Evolutionary conservation across 1,140 invertebrate genomes (phyloP).

Genomic region (Megalonaias nervosa): DNA sequence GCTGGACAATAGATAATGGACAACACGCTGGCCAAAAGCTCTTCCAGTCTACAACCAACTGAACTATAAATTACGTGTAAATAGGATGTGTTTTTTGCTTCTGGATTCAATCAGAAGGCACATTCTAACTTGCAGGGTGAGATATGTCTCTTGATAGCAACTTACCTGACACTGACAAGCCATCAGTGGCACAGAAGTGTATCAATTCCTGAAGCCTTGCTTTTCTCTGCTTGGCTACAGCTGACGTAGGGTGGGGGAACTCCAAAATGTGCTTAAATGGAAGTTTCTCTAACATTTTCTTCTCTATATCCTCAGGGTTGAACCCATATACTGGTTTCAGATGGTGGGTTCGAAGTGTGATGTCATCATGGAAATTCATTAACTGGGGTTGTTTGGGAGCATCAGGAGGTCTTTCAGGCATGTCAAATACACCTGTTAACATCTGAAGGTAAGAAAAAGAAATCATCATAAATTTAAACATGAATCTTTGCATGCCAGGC

Average conservation of each 20-base stretch:
- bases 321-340: constrained; percentile 63
- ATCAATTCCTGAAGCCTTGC: constrained; percentile 69
- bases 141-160: background rate
- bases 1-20: background rate
- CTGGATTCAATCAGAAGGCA: background rate
- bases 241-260: constrained; percentile 44
- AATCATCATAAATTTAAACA: background rate
- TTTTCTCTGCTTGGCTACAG: constrained; percentile 58
- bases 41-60: background rate
- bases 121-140: background rate
- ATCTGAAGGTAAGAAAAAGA: constrained; percentile 40
- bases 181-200: constrained; percentile 64
- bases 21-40: background rate
- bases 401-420: constrained; percentile 50
- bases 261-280: constrained; percentile 48
- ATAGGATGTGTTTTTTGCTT: background rate
- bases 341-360: constrained; percentile 59
- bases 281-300: constrained; percentile 61
- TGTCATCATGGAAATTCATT: constrained; percentile 64
- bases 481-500: too few species aligned
- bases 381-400: constrained; percentile 55
- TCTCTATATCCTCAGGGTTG: constrained; percentile 63
- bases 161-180: constrained; percentile 60
- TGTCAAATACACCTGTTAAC: constrained; percentile 54
- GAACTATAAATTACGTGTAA: background rate